Evolutionary conservation across 2,888 invertebrate genomes (phyloP).

Genomic region (Erannis defoliaria): DNA sequence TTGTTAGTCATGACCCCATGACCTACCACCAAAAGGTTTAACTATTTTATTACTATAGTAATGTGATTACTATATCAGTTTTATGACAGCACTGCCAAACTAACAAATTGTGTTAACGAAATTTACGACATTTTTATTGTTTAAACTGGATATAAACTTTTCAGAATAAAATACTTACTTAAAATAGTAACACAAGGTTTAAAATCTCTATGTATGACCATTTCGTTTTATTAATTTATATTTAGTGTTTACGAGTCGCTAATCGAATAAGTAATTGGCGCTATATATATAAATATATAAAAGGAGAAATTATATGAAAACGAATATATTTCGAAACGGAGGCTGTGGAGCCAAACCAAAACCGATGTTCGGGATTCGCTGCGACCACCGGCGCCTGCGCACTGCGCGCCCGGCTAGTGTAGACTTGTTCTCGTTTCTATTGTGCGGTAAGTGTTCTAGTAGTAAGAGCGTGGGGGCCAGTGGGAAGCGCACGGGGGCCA

Average conservation of each 20-base stretch:
- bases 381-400: constrained; percentile 44
- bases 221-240: constrained; percentile 48
- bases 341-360: constrained; percentile 82
- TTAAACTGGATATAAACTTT: constrained; percentile 28
- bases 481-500: constrained; percentile 46
- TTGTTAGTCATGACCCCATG: constrained; percentile 53
- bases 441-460: constrained; percentile 31
- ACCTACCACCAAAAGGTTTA: constrained; percentile 56
- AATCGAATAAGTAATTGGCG: constrained; percentile 57
- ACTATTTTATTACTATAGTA: constrained; percentile 48
- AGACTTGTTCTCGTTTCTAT: constrained; percentile 34
- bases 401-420: constrained; percentile 19
- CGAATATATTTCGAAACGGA: constrained; percentile 67
- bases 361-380: constrained; percentile 60
- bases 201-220: constrained; percentile 43
- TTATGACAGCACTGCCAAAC: constrained; percentile 54
- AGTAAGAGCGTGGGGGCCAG: constrained; percentile 8
- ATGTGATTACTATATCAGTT: constrained; percentile 39
- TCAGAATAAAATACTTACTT: constrained; percentile 17
- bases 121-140: constrained; percentile 22
- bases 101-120: constrained; percentile 55
- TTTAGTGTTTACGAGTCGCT: constrained; percentile 51
- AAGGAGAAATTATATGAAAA: constrained; percentile 68
- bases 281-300: too few relatives aligned
- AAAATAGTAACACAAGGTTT: constrained; percentile 32